Percentiles rank a stretch among this genome's conserved stretches.
These are phyloP conservation scores for Drosophila equinoxialis DNA, from an alignment of 1,140 invertebrate species.

Conservation along the genomic window DNA sequence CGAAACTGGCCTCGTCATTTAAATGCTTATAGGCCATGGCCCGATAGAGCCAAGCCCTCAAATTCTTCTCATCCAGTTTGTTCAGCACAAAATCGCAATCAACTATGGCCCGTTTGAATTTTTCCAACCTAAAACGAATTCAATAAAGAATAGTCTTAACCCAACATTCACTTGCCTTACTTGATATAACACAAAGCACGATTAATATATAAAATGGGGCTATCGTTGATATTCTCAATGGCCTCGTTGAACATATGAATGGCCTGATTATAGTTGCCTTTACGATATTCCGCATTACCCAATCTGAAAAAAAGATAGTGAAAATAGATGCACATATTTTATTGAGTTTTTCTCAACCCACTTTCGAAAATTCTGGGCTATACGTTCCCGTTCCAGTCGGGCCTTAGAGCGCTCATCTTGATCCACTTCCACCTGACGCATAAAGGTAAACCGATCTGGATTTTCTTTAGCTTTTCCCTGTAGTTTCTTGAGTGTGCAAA, in stretches of 20 bases:
- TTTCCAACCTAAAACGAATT: conserved; percentile 47
- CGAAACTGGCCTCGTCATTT: conserved; percentile 71
- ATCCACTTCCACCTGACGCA: conserved; percentile 89
- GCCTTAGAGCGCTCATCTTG: conserved; percentile 87
- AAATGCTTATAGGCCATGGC: conserved; percentile 76
- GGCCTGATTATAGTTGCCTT: conserved; percentile 88
- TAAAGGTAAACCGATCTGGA: conserved; percentile 87
- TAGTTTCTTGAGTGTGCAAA: conserved; percentile 75
- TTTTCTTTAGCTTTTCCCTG: conserved; percentile 55
- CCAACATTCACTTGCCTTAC: conserved; percentile 28
- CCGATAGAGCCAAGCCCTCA: conserved; percentile 79
- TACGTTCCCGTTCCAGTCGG: conserved; percentile 85
- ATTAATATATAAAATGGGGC: conserved; percentile 89
- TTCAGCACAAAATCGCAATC: conserved; percentile 81
- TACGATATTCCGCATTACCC: conserved; percentile 86
- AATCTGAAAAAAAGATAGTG: conserved; percentile 36
- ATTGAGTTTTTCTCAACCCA: conserved; percentile 18
- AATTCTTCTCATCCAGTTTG: conserved; percentile 81
- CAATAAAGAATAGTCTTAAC: not conserved
- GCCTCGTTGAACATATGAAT: conserved; percentile 89
- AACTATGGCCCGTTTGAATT: conserved; percentile 76
- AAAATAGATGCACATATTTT: not conserved
- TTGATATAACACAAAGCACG: conserved; percentile 86
- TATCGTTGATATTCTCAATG: conserved; percentile 89
- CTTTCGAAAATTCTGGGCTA: conserved; percentile 79